Evolutionary conservation across 2,888 invertebrate species (phyloP).

Genomic region (Caenorhabditis angaria): DNA sequence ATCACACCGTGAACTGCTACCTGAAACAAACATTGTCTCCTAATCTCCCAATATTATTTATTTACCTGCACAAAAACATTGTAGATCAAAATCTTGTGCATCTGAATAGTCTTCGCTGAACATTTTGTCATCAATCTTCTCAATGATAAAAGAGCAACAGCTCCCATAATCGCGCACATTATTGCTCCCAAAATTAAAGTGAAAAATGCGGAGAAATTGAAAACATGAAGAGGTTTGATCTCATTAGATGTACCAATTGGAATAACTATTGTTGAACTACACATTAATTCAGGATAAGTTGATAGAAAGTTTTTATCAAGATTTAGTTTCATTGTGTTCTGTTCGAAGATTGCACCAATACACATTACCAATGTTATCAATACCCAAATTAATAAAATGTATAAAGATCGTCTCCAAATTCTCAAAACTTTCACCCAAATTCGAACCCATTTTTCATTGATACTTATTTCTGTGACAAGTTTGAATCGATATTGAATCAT

Average conservation of each 20-base stretch:
- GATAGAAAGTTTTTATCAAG: neutral
- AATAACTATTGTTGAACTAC: conserved; percentile 18
- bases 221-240: conserved; percentile 29
- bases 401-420: neutral
- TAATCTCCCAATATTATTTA: neutral
- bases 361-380: conserved; percentile 6
- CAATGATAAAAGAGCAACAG: neutral
- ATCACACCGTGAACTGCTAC: conserved; percentile 12
- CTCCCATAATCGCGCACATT: neutral
- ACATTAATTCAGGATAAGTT: conserved; percentile 24
- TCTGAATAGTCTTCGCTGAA: neutral
- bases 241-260: conserved; percentile 9
- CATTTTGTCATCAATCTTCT: neutral
- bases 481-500: conserved; percentile 33
- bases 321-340: conserved; percentile 12
- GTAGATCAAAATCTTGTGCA: neutral
- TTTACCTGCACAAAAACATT: neutral
- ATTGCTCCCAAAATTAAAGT: conserved; percentile 11
- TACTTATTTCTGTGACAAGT: conserved; percentile 14
- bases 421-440: neutral
- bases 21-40: neutral
- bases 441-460: conserved; percentile 15
- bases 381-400: neutral
- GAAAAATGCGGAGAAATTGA: conserved; percentile 18
- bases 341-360: conserved; percentile 28